A percentile compares a stretch with the other conserved stretches of the same genome.
These are phyloP conservation scores for Chorisops tibialis DNA, from an alignment of 2,888 invertebrate species.

Conservation along the genomic window DNA sequence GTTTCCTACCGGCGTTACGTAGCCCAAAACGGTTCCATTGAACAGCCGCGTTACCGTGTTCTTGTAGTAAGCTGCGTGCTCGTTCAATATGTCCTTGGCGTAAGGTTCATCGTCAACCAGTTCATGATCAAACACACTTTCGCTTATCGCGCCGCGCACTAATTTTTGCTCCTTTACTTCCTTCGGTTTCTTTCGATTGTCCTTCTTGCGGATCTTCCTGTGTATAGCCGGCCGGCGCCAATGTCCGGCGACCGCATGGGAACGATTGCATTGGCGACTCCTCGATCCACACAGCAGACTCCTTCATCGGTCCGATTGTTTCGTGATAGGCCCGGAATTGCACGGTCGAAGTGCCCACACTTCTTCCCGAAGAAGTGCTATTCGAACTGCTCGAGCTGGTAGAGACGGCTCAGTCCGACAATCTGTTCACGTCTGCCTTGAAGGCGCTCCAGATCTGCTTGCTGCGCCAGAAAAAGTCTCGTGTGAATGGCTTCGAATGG, in stretches of 20 bases:
- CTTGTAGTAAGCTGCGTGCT: slow-evolving; percentile 72
- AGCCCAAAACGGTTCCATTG: slow-evolving; percentile 76
- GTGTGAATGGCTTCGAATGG: slow-evolving; percentile 70
- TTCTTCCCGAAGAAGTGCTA: slow-evolving; percentile 69
- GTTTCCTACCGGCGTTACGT: slow-evolving; percentile 79
- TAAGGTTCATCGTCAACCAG: slow-evolving; percentile 65
- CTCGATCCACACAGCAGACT: slow-evolving; percentile 98
- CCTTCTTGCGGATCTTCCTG: slow-evolving; percentile 91
- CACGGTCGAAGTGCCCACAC: slow-evolving; percentile 50
- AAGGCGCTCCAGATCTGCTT: slow-evolving; percentile 64
- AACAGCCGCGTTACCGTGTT: slow-evolving; percentile 65
- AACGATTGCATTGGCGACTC: slow-evolving; percentile 81
- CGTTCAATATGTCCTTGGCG: slow-evolving; percentile 70
- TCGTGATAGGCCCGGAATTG: slow-evolving; percentile 71
- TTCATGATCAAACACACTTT: slow-evolving; percentile 66
- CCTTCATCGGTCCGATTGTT: slow-evolving; percentile 89
- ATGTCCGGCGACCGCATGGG: slow-evolving; percentile 79
- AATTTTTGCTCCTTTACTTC: slow-evolving; percentile 39
- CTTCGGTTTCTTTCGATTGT: slow-evolving; percentile 37
- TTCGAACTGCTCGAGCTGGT: slow-evolving; percentile 75
- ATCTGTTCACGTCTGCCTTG: slow-evolving; percentile 65
- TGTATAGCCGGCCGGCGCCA: slow-evolving; percentile 80
- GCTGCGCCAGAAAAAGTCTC: slow-evolving; percentile 58
- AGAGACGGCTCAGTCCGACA: slow-evolving; percentile 66
- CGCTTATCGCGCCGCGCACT: slow-evolving; percentile 57